These are phyloP conservation scores for Bombus fervidus DNA, from an alignment of 1,140 invertebrate genomes.

Conservation along the genomic window DNA sequence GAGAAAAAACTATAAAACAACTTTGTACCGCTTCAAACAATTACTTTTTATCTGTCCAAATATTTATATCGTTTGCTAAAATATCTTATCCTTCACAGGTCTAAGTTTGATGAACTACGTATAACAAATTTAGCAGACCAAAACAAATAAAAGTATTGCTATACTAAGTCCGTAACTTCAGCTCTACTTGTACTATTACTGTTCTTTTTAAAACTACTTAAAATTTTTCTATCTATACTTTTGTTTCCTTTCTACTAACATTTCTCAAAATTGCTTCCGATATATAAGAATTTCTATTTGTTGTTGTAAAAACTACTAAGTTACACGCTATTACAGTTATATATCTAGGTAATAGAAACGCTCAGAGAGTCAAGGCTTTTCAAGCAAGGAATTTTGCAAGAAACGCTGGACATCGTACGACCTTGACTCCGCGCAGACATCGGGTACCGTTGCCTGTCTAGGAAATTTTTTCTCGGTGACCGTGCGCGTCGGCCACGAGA, in stretches of 20 bases:
- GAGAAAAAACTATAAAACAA: neutral
- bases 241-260: neutral
- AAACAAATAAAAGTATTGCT: neutral
- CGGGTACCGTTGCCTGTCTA: constrained; percentile 40
- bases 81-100: neutral
- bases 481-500: constrained; percentile 3
- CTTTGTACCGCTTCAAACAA: neutral
- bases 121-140: neutral
- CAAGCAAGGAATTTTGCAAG: neutral
- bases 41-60: neutral
- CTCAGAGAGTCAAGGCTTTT: too few relatives aligned
- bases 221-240: neutral
- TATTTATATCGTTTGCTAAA: neutral
- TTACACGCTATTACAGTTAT: neutral
- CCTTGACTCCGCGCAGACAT: constrained; percentile 40
- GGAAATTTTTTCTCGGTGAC: constrained; percentile 31
- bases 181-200: neutral
- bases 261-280: neutral
- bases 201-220: too few relatives aligned
- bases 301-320: too few relatives aligned
- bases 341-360: too few relatives aligned
- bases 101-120: neutral
- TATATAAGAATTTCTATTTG: too few relatives aligned
- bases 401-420: constrained; percentile 19
- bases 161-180: neutral